phyloP scores from a whole-genome alignment of 2,797 vertebrate genomes.

The Paedocypris micromegethes region DNA sequence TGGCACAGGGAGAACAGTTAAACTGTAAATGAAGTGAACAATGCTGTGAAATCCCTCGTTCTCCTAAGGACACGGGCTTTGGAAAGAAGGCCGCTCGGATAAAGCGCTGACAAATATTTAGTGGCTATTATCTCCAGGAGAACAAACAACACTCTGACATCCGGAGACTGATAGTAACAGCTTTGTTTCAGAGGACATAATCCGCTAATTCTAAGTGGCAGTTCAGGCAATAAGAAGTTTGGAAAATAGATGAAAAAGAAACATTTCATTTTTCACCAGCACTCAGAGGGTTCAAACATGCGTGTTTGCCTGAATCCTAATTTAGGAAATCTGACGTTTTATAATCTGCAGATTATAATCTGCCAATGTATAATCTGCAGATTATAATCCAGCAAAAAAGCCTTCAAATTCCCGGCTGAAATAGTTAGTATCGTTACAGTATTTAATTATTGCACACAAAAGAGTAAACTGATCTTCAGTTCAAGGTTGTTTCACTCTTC shows the following conservation, averaged over 20 bases:
- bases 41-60: neutral
- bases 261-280: constrained; percentile 6
- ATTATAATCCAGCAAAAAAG: too few relatives aligned
- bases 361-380: too few relatives aligned
- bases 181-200: constrained; percentile 34
- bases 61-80: neutral
- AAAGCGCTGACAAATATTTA: constrained; percentile 2
- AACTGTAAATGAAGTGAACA: neutral
- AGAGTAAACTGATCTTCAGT: too few relatives aligned
- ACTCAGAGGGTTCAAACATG: neutral
- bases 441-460: too few relatives aligned
- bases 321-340: too few relatives aligned
- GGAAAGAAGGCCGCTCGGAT: constrained; percentile 13
- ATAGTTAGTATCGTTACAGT: too few relatives aligned
- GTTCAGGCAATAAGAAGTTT: constrained; percentile 40
- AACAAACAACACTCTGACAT: constrained; percentile 28
- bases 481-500: too few relatives aligned
- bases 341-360: too few relatives aligned
- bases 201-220: constrained; percentile 37
- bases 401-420: too few relatives aligned
- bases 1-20: constrained; percentile 15
- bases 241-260: constrained; percentile 4
- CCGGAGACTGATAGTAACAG: constrained; percentile 36
- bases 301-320: neutral
- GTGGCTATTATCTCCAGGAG: constrained; percentile 7